Evolutionary conservation across 1,140 invertebrate species (phyloP).

Genomic region (Lordiphosa mommai): DNA sequence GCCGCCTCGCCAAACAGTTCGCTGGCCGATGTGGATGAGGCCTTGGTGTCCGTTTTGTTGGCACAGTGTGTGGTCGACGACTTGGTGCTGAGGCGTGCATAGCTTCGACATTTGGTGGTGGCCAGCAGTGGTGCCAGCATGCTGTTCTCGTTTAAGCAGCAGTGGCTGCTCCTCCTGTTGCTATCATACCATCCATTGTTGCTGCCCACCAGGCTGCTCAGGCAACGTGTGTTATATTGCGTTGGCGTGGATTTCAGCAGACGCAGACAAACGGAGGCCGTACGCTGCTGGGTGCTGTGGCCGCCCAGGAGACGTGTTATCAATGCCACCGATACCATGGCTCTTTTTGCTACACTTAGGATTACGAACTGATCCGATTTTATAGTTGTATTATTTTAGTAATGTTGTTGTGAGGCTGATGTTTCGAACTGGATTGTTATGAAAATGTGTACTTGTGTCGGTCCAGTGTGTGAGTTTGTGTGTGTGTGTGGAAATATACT

Average conservation of each 20-base stretch:
- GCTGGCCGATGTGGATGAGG: conserved; percentile 28
- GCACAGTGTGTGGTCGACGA: conserved; percentile 25
- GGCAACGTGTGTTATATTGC: conserved; percentile 21
- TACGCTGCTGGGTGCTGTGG: not conserved
- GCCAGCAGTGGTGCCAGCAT: conserved; percentile 22
- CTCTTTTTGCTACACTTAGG: not conserved
- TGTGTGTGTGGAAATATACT: too few relatives aligned
- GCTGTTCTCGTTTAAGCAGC: not conserved
- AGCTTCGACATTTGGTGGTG: conserved; percentile 2
- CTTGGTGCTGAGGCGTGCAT: conserved; percentile 29
- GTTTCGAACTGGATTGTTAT: too few relatives aligned
- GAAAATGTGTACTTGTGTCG: too few relatives aligned
- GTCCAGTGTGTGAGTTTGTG: too few relatives aligned
- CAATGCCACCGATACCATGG: conserved; percentile 37
- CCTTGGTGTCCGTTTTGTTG: conserved; percentile 44
- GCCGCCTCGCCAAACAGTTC: conserved; percentile 71
- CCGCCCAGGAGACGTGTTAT: conserved; percentile 19
- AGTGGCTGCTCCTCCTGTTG: not conserved
- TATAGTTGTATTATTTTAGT: too few relatives aligned
- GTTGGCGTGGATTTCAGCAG: conserved; percentile 8
- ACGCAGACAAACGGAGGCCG: conserved; percentile 8
- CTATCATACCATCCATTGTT: too few relatives aligned
- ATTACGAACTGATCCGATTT: too few relatives aligned
- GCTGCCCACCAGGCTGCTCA: conserved; percentile 22
- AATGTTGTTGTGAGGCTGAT: too few relatives aligned